phyloP scores from a whole-genome alignment of 2,797 vertebrate species.

The Labroides dimidiatus region DNA sequence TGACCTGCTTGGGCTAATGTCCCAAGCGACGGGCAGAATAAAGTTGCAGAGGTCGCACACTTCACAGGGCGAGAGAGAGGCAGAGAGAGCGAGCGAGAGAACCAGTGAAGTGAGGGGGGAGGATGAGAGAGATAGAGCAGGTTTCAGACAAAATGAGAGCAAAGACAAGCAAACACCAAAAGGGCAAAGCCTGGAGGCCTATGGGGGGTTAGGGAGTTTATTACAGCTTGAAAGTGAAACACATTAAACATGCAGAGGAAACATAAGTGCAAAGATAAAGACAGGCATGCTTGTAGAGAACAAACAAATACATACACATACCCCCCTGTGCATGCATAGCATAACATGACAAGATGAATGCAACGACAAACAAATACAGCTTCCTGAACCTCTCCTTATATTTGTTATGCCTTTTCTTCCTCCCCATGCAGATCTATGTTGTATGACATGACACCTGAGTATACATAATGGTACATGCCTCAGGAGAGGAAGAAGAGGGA shows the following conservation, averaged over 20 bases:
- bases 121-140: slow-evolving; percentile 53
- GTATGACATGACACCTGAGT: slow-evolving; percentile 60
- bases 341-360: slow-evolving; percentile 55
- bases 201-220: slow-evolving; percentile 57
- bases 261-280: slow-evolving; percentile 52
- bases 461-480: slow-evolving; percentile 46
- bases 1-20: slow-evolving; percentile 75
- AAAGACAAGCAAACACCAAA: slow-evolving; percentile 66
- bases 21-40: slow-evolving; percentile 73
- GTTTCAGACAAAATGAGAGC: slow-evolving; percentile 61
- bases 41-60: slow-evolving; percentile 81
- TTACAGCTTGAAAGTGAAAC: slow-evolving; percentile 65
- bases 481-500: slow-evolving; percentile 41
- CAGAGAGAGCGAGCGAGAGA: slow-evolving; percentile 27
- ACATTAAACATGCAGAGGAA: slow-evolving; percentile 63
- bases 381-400: slow-evolving; percentile 24
- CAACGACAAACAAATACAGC: slow-evolving; percentile 54
- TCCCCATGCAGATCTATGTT: slow-evolving; percentile 27
- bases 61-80: slow-evolving; percentile 55
- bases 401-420: slow-evolving; percentile 33
- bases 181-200: slow-evolving; percentile 60
- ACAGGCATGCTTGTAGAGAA: slow-evolving; percentile 40
- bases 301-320: slow-evolving; percentile 44
- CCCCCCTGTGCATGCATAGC: slow-evolving; percentile 28
- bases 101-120: slow-evolving; percentile 42